These are phyloP conservation scores for Alloscopus bannaensis DNA, from an alignment of 2,888 invertebrate genomes.

Conservation along the genomic window DNA sequence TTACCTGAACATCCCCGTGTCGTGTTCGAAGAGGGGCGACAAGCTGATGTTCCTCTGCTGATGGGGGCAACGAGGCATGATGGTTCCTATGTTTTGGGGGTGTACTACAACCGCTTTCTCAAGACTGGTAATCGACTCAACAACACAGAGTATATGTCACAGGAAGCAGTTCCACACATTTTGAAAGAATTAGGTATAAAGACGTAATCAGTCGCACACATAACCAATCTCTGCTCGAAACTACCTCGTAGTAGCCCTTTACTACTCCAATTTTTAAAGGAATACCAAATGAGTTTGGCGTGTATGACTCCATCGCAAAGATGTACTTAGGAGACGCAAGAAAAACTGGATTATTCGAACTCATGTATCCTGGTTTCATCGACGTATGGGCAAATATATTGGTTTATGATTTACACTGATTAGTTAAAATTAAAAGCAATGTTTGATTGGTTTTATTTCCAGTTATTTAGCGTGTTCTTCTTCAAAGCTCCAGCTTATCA, in stretches of 20 bases:
- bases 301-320: constrained; percentile 76
- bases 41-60: constrained; percentile 71
- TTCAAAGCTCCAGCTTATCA: constrained; percentile 77
- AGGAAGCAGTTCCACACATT: constrained; percentile 63
- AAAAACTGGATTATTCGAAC: constrained; percentile 75
- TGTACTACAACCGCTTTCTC: constrained; percentile 66
- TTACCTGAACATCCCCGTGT: constrained; percentile 64
- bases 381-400: constrained; percentile 75
- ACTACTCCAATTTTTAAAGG: constrained; percentile 12
- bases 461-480: constrained; percentile 77
- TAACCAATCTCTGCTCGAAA: neutral
- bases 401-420: neutral
- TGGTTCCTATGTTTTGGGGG: constrained; percentile 73
- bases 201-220: too few relatives aligned
- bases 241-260: neutral
- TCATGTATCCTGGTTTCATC: constrained; percentile 77
- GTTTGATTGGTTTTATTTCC: constrained; percentile 23
- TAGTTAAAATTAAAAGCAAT: neutral
- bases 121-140: constrained; percentile 51
- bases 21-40: constrained; percentile 66
- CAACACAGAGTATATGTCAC: constrained; percentile 62
- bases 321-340: constrained; percentile 76
- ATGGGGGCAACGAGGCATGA: constrained; percentile 73
- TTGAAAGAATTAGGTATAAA: constrained; percentile 66
- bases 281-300: constrained; percentile 68